phyloP scores from a whole-genome alignment of 2,797 vertebrate species.

The Acomys russatus region DNA sequence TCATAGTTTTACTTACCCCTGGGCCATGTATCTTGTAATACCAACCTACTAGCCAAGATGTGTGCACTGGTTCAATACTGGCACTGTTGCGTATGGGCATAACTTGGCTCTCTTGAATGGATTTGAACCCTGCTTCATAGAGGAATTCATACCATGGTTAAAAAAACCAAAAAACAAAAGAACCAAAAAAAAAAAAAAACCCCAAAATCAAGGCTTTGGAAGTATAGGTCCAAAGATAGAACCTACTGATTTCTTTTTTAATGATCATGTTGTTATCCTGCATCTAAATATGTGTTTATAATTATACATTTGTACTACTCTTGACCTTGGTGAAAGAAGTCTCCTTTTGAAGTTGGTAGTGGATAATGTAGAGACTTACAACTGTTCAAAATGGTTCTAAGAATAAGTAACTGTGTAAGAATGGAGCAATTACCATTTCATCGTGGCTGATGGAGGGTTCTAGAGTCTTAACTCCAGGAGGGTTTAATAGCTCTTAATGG shows the following conservation, averaged over 20 bases:
- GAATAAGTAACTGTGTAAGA: background rate
- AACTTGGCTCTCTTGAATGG: background rate
- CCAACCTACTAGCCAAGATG: background rate
- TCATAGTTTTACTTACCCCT: background rate
- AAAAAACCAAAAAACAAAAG: too few species aligned
- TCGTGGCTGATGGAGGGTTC: background rate
- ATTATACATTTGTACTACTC: background rate
- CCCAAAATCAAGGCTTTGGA: background rate
- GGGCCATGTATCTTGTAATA: background rate
- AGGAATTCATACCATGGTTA: background rate
- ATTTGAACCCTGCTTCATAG: background rate
- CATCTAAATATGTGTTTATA: background rate
- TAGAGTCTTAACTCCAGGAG: background rate
- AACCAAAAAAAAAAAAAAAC: background rate
- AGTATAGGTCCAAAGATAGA: background rate
- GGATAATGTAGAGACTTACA: background rate
- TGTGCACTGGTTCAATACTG: background rate
- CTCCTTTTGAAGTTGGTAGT: background rate
- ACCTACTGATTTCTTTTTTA: background rate
- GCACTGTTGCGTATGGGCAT: background rate
- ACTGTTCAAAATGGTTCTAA: background rate
- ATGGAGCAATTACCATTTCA: background rate
- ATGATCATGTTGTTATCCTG: background rate
- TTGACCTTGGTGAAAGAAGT: background rate
- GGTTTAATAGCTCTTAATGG: background rate